These are phyloP conservation scores for Cardiocondyla obscurior DNA, from an alignment of 1,140 invertebrate species.

Conservation along the genomic window DNA sequence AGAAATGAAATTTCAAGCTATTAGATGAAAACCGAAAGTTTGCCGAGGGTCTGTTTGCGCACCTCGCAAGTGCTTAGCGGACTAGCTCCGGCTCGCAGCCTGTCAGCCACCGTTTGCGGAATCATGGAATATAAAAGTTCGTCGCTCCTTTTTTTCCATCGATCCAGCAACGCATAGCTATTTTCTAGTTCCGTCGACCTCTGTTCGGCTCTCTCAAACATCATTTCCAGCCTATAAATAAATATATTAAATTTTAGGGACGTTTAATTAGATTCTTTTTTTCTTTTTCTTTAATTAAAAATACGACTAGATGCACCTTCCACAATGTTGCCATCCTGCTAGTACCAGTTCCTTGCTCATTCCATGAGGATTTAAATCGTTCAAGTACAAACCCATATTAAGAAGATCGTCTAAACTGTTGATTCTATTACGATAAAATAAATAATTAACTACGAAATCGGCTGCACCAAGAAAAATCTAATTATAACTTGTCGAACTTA, in stretches of 20 bases:
- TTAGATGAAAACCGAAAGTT: conserved; percentile 84
- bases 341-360: conserved; percentile 93
- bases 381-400: conserved; percentile 91
- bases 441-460: not conserved
- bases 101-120: conserved; percentile 90
- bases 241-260: not conserved
- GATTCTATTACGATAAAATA: conserved; percentile 85
- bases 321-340: conserved; percentile 94
- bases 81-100: conserved; percentile 88
- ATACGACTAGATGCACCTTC: conserved; percentile 84
- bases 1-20: conserved; percentile 74
- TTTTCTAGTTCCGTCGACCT: conserved; percentile 89
- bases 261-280: too few species aligned
- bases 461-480: not conserved
- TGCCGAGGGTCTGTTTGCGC: conserved; percentile 82
- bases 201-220: conserved; percentile 92
- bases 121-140: conserved; percentile 97
- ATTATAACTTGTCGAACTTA: conserved; percentile 84
- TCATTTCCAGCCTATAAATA: conserved; percentile 87
- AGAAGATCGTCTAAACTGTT: conserved; percentile 92
- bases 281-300: not conserved
- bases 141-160: conserved; percentile 94
- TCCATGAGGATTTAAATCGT: conserved; percentile 94
- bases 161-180: conserved; percentile 89
- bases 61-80: conserved; percentile 91